Base-by-base conservation (phyloP, 2,113 vertebrate genomes). In the Ornithorhynchus anatinus region DNA sequence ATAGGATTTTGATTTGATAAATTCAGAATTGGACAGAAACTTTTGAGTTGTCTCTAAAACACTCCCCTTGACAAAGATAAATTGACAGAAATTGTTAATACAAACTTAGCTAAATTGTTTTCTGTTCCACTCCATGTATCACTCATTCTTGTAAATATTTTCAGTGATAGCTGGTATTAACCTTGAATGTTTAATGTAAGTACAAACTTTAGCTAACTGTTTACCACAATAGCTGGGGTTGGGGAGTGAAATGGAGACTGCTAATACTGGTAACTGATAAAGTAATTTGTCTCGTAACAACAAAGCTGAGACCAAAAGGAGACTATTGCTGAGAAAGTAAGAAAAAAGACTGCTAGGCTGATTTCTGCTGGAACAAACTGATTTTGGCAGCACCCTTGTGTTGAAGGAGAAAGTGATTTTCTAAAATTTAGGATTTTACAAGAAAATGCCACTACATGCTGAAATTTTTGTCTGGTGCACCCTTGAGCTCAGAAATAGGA, bases 171-270 rank as follows among this genome's bases (percentile, higher is more conserved):
- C 22, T 23, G 33, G 47, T 59, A 19, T 69, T 73, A 76, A 74
- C 84, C 78, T 85, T 87, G 78, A 68, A 8, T 33, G 19, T 62
- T 79, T 59, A 63, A 47, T 50, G 59, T 62, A 70, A 63, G 69
- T 29, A 33, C 59, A 52, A 35, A 45, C 47, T 65, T 67, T 57
- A 78, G 44, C 71, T 54, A 20, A 0, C 4, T 61, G 69, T 48
- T 76, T 76, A 39, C 67, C 60, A 69, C 1, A 50, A 37, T 12
- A 22, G 48, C 44, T 48, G 8, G 45, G 29, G 29, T 5, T 9
- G 29, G 23, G 25, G 14, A 2, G 29, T 27, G 22, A 48, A n/a
- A n/a, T n/a, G n/a, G n/a, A n/a, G n/a, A n/a, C 3, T 29, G 19
- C 14, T 29, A 27, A 29, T 29, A 17, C 17, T 48, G 25, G 25